phyloP scores from a whole-genome alignment of 2,113 vertebrate genomes.

The Tinamus guttatus region DNA sequence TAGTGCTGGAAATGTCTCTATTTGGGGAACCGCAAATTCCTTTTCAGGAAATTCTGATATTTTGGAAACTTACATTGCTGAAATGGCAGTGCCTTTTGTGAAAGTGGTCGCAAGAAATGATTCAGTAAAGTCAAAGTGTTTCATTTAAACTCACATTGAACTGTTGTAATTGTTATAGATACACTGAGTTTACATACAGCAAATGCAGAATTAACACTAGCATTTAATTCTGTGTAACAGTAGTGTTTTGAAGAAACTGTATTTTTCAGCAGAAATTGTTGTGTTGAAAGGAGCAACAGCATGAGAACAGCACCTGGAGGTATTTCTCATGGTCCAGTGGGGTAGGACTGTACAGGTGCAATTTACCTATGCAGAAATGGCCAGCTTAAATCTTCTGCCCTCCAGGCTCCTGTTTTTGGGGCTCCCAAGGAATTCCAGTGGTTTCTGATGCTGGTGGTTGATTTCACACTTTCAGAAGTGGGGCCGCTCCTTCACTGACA shows the following conservation, averaged over 20 bases:
- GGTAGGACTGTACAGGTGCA: constrained; percentile 20
- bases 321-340: constrained; percentile 54
- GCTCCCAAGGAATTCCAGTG: constrained; percentile 28
- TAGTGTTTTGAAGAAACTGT: not conserved
- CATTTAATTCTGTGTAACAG: not conserved
- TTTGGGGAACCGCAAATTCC: not conserved
- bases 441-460: not conserved
- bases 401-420: not conserved
- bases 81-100: not conserved
- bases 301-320: constrained; percentile 43
- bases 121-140: not conserved
- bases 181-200: not conserved
- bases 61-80: not conserved
- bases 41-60: not conserved
- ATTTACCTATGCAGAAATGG: not conserved
- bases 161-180: not conserved
- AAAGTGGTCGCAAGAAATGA: not conserved
- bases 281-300: not conserved
- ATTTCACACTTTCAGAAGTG: not conserved
- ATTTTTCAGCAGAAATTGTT: not conserved
- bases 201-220: not conserved
- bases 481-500: constrained; percentile 2
- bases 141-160: not conserved
- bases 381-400: not conserved
- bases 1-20: too few species aligned